Evolutionary conservation across 1,140 invertebrate species (phyloP).

Genomic region (Geopemphigus sp.): DNA sequence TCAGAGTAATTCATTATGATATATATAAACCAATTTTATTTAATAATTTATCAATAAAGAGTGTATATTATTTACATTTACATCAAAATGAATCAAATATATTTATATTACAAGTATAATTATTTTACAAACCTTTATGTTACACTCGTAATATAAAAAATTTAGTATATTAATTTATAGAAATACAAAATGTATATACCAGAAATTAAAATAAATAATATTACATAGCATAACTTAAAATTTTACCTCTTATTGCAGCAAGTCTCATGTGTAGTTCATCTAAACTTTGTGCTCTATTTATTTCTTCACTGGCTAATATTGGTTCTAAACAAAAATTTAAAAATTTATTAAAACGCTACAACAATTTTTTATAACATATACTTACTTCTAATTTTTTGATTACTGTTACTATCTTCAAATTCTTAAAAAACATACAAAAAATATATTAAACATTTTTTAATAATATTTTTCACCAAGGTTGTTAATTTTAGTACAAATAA

Average conservation of each 20-base stretch:
- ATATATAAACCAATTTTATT: too few species aligned
- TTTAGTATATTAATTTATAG: neutral
- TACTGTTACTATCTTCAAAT: conserved; percentile 19
- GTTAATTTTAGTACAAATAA: too few species aligned
- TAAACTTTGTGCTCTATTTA: conserved; percentile 41
- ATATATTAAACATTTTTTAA: neutral
- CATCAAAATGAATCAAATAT: too few species aligned
- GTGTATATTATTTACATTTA: too few species aligned
- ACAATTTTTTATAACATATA: too few species aligned
- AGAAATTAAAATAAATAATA: too few species aligned
- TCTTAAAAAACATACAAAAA: neutral
- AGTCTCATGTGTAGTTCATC: conserved; percentile 42
- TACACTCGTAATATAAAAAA: neutral
- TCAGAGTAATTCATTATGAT: too few species aligned
- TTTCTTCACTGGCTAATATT: conserved; percentile 30
- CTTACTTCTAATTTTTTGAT: conserved; percentile 33
- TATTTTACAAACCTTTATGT: neutral
- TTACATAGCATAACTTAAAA: neutral
- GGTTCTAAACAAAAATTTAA: conserved; percentile 27
- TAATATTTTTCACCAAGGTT: too few species aligned
- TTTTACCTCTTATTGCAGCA: conserved; percentile 39
- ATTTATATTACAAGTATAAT: too few species aligned
- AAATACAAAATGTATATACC: too few species aligned
- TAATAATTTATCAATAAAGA: too few species aligned
- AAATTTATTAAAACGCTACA: too few species aligned